These are phyloP conservation scores for Stegostoma tigrinum DNA, from an alignment of 2,113 vertebrate species.

Conservation along the genomic window DNA sequence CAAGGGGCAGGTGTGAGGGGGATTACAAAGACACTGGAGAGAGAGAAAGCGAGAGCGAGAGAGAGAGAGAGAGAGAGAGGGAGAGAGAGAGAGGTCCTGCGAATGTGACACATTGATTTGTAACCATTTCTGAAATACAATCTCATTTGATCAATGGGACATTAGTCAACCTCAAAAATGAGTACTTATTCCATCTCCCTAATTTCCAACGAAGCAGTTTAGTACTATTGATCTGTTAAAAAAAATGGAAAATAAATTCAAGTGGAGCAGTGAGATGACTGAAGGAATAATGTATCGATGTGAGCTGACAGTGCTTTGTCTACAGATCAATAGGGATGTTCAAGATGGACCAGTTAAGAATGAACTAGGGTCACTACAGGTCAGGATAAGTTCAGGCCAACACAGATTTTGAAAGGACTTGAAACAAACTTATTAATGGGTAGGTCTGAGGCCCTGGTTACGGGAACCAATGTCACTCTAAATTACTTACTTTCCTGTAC, in stretches of 20 bases:
- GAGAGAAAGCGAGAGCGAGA: no score
- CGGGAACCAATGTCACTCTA: background rate
- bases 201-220: constrained; percentile 72
- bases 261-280: constrained; percentile 51
- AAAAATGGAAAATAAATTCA: constrained; percentile 69
- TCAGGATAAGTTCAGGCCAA: constrained; percentile 60
- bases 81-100: background rate
- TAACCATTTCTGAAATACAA: background rate
- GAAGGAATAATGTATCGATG: constrained; percentile 93
- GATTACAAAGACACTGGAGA: no score
- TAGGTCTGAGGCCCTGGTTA: background rate
- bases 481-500: background rate
- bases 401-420: constrained; percentile 40
- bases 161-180: constrained; percentile 38
- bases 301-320: constrained; percentile 72
- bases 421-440: constrained; percentile 4
- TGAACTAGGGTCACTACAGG: constrained; percentile 62
- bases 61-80: background rate
- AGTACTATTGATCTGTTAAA: constrained; percentile 62
- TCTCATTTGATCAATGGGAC: constrained; percentile 19
- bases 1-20: background rate
- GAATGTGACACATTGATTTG: constrained; percentile 17
- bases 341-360: constrained; percentile 63
- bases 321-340: constrained; percentile 70
- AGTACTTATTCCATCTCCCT: constrained; percentile 67